phyloP scores from a whole-genome alignment of 2,888 invertebrate genomes.

The Escarpia spicata region DNA sequence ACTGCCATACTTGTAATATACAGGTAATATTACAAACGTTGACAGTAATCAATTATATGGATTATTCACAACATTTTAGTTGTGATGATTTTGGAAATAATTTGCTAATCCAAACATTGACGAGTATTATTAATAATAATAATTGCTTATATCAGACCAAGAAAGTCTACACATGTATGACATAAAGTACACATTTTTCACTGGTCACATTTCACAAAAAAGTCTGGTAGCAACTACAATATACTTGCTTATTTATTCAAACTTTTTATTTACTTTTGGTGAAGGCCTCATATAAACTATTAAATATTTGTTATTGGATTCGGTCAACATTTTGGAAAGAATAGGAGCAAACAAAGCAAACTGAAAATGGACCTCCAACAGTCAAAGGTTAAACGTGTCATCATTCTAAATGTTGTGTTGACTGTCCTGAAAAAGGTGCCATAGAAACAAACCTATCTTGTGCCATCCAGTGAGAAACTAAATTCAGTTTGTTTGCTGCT shows the following conservation, averaged over 20 bases:
- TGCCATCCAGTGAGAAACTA: conserved; percentile 62
- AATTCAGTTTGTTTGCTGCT: conserved; percentile 58
- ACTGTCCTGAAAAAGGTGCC: neutral
- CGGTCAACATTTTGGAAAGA: neutral
- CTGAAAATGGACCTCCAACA: too few relatives aligned
- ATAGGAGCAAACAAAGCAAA: neutral
- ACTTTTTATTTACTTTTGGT: neutral
- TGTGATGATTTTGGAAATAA: too few relatives aligned
- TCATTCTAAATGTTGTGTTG: too few relatives aligned
- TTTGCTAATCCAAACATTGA: conserved; percentile 8
- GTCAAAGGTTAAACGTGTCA: too few relatives aligned
- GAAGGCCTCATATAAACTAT: neutral
- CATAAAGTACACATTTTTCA: too few relatives aligned
- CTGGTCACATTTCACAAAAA: too few relatives aligned
- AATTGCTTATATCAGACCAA: too few relatives aligned
- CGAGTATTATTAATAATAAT: neutral
- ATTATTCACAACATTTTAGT: too few relatives aligned
- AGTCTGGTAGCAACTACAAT: neutral
- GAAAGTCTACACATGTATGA: too few relatives aligned
- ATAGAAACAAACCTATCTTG: conserved; percentile 56
- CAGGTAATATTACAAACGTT: too few relatives aligned
- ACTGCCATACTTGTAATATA: too few relatives aligned
- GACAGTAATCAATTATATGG: too few relatives aligned
- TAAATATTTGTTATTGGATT: neutral
- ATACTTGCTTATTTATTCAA: neutral